phyloP scores from a whole-genome alignment of 2,113 vertebrate species.

The Panthera uncia region DNA sequence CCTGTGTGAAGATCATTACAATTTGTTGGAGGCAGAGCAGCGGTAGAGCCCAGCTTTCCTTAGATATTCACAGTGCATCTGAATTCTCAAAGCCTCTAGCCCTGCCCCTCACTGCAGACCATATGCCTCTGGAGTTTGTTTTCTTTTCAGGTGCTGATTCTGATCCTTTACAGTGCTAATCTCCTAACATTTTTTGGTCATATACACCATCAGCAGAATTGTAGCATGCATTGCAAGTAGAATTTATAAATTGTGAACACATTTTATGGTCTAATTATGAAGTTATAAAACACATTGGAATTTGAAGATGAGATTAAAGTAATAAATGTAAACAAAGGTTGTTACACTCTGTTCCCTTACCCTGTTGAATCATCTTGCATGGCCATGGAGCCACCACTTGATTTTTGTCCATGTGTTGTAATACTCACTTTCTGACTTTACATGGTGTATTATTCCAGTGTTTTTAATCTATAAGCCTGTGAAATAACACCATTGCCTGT shows the following conservation, averaged over 20 bases:
- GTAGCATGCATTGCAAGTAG: neutral
- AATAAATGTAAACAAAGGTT: neutral
- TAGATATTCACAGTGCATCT: neutral
- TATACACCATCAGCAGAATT: neutral
- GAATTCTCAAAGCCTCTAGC: neutral
- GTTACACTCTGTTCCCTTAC: neutral
- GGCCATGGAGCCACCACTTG: neutral
- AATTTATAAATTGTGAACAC: neutral
- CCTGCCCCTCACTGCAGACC: neutral
- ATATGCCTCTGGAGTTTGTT: neutral
- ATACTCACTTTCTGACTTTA: neutral
- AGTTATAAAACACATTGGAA: neutral
- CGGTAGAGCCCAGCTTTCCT: neutral
- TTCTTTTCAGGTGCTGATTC: neutral
- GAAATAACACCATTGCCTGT: neutral
- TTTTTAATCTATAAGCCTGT: neutral
- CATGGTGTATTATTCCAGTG: neutral
- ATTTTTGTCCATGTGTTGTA: neutral
- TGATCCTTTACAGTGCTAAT: neutral
- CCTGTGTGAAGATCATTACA: neutral
- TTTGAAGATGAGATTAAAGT: neutral
- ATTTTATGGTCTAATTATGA: neutral
- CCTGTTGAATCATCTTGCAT: neutral
- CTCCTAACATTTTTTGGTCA: neutral
- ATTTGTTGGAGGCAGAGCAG: neutral